phyloP scores from a whole-genome alignment of 2,888 invertebrate genomes.

The Drepana falcataria region DNA sequence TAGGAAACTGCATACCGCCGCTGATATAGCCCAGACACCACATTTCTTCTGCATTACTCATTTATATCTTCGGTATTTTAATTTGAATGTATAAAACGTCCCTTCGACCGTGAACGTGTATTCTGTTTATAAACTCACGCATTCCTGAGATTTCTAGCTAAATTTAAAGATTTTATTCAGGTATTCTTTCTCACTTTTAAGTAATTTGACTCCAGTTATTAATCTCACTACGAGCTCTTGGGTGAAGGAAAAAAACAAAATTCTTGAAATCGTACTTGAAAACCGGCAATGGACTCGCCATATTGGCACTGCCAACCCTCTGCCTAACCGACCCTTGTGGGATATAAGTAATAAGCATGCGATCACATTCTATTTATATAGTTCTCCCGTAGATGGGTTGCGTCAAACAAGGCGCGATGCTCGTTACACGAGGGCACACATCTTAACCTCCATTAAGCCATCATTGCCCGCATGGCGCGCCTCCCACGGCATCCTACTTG shows the following conservation, averaged over 20 bases:
- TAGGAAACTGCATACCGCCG: conserved; percentile 22
- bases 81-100: conserved; percentile 44
- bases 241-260: too few relatives aligned
- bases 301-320: too few relatives aligned
- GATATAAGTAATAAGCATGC: conserved; percentile 5
- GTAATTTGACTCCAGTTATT: too few relatives aligned
- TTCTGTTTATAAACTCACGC: neutral
- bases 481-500: conserved; percentile 69
- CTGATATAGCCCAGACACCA: conserved; percentile 41
- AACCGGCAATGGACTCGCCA: too few relatives aligned
- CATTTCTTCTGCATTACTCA: conserved; percentile 13
- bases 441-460: conserved; percentile 73
- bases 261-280: too few relatives aligned
- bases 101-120: conserved; percentile 3
- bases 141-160: neutral
- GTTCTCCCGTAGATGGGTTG: conserved; percentile 42
- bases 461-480: conserved; percentile 51
- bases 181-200: neutral
- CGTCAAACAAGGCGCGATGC: conserved; percentile 56
- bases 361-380: conserved; percentile 42
- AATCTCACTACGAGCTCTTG: too few relatives aligned
- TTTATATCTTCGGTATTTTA: conserved; percentile 45
- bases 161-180: neutral
- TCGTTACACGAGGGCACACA: conserved; percentile 63
- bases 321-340: neutral